Conservation (phyloP, 2,797 vertebrate genomes). For the Melanogrammus aeglefinus region DNA sequence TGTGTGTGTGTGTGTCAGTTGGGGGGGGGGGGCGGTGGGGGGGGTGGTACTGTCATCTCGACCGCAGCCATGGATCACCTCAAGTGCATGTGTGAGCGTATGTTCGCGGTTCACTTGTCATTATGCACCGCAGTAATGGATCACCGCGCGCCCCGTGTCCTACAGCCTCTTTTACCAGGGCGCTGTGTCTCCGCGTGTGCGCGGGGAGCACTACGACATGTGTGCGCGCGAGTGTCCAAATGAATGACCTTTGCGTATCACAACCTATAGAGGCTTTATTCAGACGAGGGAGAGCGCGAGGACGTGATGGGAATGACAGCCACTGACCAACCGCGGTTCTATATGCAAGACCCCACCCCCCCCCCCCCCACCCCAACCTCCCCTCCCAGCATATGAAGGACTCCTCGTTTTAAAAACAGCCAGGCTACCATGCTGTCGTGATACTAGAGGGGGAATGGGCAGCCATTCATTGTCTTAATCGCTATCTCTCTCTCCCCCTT, state of each 20-base stretch:
- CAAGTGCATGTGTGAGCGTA: slow-evolving; percentile 7
- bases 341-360: slow-evolving; percentile 48
- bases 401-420: too few relatives aligned
- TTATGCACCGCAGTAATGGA: slow-evolving; percentile 45
- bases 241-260: slow-evolving; percentile 54
- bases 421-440: too few relatives aligned
- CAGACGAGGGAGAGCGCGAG: slow-evolving; percentile 47
- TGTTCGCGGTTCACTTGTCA: slow-evolving; percentile 6
- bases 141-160: slow-evolving; percentile 30
- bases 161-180: neutral
- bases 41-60: neutral
- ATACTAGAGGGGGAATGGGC: too few relatives aligned
- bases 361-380: slow-evolving; percentile 11
- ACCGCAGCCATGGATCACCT: slow-evolving; percentile 3
- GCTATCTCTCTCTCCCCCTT: slow-evolving; percentile 16
- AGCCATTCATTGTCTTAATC: neutral
- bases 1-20: neutral
- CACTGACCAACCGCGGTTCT: slow-evolving; percentile 58
- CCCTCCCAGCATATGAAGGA: slow-evolving; percentile 2
- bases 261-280: slow-evolving; percentile 19
- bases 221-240: slow-evolving; percentile 22
- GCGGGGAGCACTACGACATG: neutral
- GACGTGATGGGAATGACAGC: slow-evolving; percentile 71
- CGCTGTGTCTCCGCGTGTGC: slow-evolving; percentile 5
- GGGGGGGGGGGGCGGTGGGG: too few relatives aligned